Base-by-base conservation (phyloP, 2,888 invertebrate genomes). In the Parnassius orleans region DNA sequence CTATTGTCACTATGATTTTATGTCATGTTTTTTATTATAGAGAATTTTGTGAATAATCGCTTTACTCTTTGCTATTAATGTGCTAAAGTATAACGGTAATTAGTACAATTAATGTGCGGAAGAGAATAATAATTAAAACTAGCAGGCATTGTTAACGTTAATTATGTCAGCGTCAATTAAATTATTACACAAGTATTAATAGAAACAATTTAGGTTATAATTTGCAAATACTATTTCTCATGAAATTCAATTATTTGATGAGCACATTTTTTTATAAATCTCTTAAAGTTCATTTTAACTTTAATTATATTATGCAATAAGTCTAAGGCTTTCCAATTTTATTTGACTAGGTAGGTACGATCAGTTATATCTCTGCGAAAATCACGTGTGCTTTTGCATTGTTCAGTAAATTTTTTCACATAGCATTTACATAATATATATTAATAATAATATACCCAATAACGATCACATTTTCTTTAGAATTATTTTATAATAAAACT, bases 351-450 rank as follows among this genome's bases (percentile, higher is more conserved):
- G 5, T 33, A 33, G 1, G 7, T 33, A 33, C 1, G 5, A 33
- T 33, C 5, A 33, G 33, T 55, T 53, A 19, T 61, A 58, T 54
- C 62, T 58, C 9, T 53, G 50, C 53, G 48, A 63, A 63, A 58
- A 63, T 63, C 58, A 58, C 53, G 44, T 54, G 50, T 58, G 41
- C n/a, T 50, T 58, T 33, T 15, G 54, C 50, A 50, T 62, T 12
- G 48, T 57, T 54, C 44, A 58, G 10, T 56, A 41, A 43, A 11
- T 43, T 43, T 57, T 52, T n/a, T 24, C 62, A 54, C 57, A 50
- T 11, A 58, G 48, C 43, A 50, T 43, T 53, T 2, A 70, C 70
- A 70, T 68, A 33, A 33, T 33, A 33, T 33, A 1, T 7, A 72
- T 69, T 14, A 51, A 63, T 59, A 48, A 53, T 5, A 64, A 46